These are phyloP conservation scores for Zoanthus sansibaricus DNA, from an alignment of 92 coral and sea anemone species.

Conservation along the genomic window DNA sequence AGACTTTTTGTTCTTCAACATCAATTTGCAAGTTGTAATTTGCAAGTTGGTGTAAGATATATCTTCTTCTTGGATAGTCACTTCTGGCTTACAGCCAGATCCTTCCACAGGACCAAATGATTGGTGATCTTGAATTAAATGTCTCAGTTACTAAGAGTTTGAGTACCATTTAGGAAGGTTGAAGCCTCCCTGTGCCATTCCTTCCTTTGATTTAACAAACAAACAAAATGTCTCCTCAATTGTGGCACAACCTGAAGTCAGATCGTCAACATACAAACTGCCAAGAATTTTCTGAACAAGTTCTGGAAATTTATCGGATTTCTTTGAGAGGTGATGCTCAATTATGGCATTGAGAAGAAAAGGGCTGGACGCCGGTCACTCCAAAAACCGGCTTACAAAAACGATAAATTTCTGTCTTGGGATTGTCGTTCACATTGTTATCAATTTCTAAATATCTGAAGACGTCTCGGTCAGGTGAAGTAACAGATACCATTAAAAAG, in stretches of 20 bases:
- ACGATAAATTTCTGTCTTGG: conserved; percentile 43
- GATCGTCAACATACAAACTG: conserved; percentile 53
- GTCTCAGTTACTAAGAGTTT: conserved; percentile 37
- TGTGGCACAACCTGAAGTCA: conserved; percentile 39
- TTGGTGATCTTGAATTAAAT: conserved; percentile 35
- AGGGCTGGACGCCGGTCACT: conserved; percentile 38
- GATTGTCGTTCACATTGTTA: conserved; percentile 32
- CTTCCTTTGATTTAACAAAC: conserved; percentile 53
- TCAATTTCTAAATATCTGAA: conserved; percentile 40
- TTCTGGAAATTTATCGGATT: conserved; percentile 33
- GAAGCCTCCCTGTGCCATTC: conserved; percentile 65
- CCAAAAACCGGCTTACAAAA: conserved; percentile 46
- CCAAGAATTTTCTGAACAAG: conserved; percentile 55
- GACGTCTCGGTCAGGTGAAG: neutral
- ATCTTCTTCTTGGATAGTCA: conserved; percentile 31
- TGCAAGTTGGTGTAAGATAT: conserved; percentile 40
- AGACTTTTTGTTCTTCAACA: conserved; percentile 42
- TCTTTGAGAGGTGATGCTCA: conserved; percentile 34
- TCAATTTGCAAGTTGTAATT: neutral
- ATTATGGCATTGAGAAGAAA: conserved; percentile 63
- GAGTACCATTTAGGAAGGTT: conserved; percentile 58
- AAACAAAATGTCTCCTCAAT: conserved; percentile 48
- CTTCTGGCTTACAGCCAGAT: conserved; percentile 21
- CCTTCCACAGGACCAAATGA: neutral
- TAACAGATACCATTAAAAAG: conserved; percentile 28